Evolutionary conservation across 1,140 invertebrate species (phyloP), one percentile per base, ranked within the genome.

Genomic region (Bursaphelenchus mucronatus): DNA sequence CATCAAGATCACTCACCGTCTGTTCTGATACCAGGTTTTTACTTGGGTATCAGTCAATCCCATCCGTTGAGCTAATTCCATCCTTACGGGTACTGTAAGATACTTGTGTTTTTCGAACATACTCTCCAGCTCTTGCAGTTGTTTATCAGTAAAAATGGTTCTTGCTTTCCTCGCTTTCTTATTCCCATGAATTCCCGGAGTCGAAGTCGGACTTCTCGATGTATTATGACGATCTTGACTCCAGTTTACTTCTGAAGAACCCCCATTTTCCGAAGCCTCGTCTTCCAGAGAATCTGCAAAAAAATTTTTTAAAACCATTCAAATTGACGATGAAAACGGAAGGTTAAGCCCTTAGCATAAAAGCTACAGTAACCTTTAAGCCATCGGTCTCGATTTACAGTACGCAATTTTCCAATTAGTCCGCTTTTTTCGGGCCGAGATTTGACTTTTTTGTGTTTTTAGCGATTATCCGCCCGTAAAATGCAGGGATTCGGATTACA

Each of bases 11-110:
- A 62, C 86, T 86, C 82, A 96, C 92, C 94, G 88, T 86, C 94
- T 87, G 82, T 97, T 97, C 83, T 97, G 94, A 83, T 97, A 97
- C 94, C 94, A 97, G 63, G 94, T 97, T 83, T 97, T 97, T 73
- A 97, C 94, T 87, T 98, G 95, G 11, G 94, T 97, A 82, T 98
- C 95, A 8, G 91, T 94, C 30, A 98, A 86, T 66, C 91, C 91
- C 45, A 98, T 86, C 82, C 94, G 94, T 40, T 92, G 90, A 0
- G 95, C 95, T 66, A 98, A 84, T 84, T 97, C 94, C 90, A 97
- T 95, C 64, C 95, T 86, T 82, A 98, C 95, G 81, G 97, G 94
- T 6, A 98, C 95, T 76, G 91, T 94, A 30, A 98, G 87, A 85
- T 98, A 98, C 82, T 97, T 98, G 83, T 97, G 94, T 68, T 92